Evolutionary conservation across 2,888 invertebrate species (phyloP).

Genomic region (Apomyelois bistriatella): DNA sequence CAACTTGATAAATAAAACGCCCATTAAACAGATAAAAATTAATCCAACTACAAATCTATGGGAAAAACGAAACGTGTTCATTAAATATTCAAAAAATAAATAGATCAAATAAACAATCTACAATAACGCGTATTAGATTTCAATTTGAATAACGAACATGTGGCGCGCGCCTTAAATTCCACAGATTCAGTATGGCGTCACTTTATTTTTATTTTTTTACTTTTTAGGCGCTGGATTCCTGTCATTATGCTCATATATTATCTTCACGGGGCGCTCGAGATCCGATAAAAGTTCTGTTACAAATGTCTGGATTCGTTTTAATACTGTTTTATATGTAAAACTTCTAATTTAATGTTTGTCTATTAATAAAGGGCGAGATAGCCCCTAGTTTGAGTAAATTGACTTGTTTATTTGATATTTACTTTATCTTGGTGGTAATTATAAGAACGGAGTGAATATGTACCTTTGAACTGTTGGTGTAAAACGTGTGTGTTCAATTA

Average conservation of each 20-base stretch:
- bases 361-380: slow-evolving; percentile 8
- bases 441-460: slow-evolving; percentile 5
- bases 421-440: slow-evolving; percentile 7
- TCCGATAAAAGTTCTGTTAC: slow-evolving; percentile 49
- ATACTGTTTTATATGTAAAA: slow-evolving; percentile 33
- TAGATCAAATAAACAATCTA: slow-evolving; percentile 36
- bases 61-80: slow-evolving; percentile 20
- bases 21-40: slow-evolving; percentile 16
- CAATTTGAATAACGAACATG: slow-evolving; percentile 36
- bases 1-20: slow-evolving; percentile 13
- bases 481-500: slow-evolving; percentile 10
- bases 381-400: slow-evolving; percentile 5
- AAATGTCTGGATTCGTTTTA: slow-evolving; percentile 42
- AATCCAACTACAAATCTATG: slow-evolving; percentile 19
- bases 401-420: slow-evolving; percentile 13
- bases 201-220: slow-evolving; percentile 40
- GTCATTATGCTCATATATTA: slow-evolving; percentile 66
- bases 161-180: slow-evolving; percentile 55
- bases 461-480: slow-evolving; percentile 13
- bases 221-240: slow-evolving; percentile 53
- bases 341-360: slow-evolving; percentile 26
- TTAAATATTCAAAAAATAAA: slow-evolving; percentile 31
- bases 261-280: slow-evolving; percentile 57
- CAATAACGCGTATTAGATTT: slow-evolving; percentile 22
- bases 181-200: slow-evolving; percentile 55